Percentiles rank a stretch among this genome's conserved stretches.
Conservation (phyloP, 2,888 invertebrate species). For the Drosophila gaucha region DNA sequence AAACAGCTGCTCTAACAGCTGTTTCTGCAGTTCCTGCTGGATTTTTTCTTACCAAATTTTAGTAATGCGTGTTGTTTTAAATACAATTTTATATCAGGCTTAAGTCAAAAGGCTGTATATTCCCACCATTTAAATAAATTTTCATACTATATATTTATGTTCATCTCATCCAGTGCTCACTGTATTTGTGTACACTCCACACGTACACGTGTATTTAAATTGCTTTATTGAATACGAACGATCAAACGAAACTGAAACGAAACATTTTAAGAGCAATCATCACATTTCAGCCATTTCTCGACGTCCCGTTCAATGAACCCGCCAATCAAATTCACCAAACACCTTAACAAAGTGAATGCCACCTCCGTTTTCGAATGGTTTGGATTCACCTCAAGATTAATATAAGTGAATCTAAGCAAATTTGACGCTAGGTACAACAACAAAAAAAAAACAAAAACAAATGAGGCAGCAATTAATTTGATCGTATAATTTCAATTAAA, state of each 20-base stretch:
- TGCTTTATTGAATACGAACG: slow-evolving; percentile 26
- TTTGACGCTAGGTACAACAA: slow-evolving; percentile 31
- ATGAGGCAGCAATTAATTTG: slow-evolving; percentile 57
- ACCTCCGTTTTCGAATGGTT: slow-evolving; percentile 27
- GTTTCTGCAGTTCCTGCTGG: neutral
- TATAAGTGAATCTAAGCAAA: slow-evolving; percentile 37
- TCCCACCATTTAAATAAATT: no score
- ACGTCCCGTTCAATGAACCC: slow-evolving; percentile 65
- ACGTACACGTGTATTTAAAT: slow-evolving; percentile 13
- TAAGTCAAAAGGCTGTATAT: no score
- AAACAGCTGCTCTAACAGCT: slow-evolving; percentile 38
- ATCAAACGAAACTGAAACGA: slow-evolving; percentile 32
- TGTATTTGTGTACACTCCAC: slow-evolving; percentile 7
- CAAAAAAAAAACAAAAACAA: slow-evolving; percentile 15
- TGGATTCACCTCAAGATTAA: slow-evolving; percentile 25
- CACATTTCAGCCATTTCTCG: slow-evolving; percentile 60
- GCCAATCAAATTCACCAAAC: slow-evolving; percentile 31
- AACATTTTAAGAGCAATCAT: slow-evolving; percentile 42
- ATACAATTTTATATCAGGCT: no score
- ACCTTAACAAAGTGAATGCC: slow-evolving; percentile 24
- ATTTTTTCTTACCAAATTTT: no score
- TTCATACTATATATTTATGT: no score
- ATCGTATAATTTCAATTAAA: slow-evolving; percentile 57
- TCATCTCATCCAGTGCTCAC: no score
- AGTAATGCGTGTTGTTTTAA: no score